A percentile compares a stretch with the other conserved stretches of the same genome.
phyloP scores from a whole-genome alignment of 1,140 invertebrate species.

The Helicoverpa armigera region DNA sequence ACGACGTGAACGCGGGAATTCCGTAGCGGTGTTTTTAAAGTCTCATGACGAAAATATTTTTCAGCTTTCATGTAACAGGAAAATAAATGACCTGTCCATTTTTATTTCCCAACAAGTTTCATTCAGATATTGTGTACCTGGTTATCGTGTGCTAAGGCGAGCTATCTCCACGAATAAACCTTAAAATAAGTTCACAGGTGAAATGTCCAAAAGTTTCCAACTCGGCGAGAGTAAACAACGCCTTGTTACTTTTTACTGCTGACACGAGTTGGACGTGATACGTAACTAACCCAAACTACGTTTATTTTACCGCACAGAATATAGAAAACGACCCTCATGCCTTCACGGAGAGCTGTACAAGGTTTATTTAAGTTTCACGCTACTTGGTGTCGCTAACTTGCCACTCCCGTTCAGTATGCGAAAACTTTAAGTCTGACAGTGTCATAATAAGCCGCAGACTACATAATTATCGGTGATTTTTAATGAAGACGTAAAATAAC shows the following conservation, averaged over 20 bases:
- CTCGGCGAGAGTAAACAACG: constrained; percentile 58
- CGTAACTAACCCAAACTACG: constrained; percentile 38
- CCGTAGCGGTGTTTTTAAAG: too few species aligned
- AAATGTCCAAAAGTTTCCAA: constrained; percentile 56
- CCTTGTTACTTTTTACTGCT: constrained; percentile 48
- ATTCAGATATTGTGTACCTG: constrained; percentile 7
- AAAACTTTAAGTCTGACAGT: constrained; percentile 34
- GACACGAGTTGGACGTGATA: constrained; percentile 53
- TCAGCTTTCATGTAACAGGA: background rate
- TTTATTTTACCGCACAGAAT: constrained; percentile 46
- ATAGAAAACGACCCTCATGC: constrained; percentile 44
- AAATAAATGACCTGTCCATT: background rate
- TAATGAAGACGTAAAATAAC: background rate
- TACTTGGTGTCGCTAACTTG: constrained; percentile 24
- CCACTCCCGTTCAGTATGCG: constrained; percentile 31
- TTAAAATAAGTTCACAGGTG: constrained; percentile 55
- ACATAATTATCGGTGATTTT: background rate
- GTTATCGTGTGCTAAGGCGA: background rate
- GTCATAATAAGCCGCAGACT: background rate
- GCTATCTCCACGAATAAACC: constrained; percentile 49
- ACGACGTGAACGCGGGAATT: too few species aligned
- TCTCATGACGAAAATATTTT: too few species aligned
- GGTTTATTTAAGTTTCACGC: constrained; percentile 4
- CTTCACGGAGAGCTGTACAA: background rate
- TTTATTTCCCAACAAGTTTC: background rate